Evolutionary conservation across 2,113 vertebrate species (phyloP).

Genomic region (Orthonyx spaldingii): DNA sequence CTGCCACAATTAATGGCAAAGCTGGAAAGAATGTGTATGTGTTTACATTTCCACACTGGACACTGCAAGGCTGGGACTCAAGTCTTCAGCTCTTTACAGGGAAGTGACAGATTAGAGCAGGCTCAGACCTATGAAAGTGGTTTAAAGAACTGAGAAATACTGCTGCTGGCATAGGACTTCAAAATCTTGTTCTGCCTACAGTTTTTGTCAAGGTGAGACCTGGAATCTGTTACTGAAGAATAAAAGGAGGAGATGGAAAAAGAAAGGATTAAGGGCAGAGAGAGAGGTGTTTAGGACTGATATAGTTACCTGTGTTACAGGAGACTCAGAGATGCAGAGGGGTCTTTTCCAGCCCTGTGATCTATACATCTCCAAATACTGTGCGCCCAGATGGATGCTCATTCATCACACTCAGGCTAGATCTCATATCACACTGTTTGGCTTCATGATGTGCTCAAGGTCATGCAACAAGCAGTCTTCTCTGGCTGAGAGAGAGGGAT

Average conservation of each 20-base stretch:
- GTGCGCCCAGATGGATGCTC: background rate
- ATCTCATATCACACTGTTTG: background rate
- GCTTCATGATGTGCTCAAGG: background rate
- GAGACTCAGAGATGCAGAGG: background rate
- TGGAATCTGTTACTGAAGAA: background rate
- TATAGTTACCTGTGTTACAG: background rate
- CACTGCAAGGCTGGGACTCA: background rate
- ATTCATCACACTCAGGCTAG: background rate
- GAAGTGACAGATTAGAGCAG: background rate
- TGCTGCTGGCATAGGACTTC: background rate
- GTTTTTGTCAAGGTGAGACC: background rate
- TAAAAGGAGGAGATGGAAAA: background rate
- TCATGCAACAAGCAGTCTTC: background rate
- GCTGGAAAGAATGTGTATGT: background rate
- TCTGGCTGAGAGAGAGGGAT: background rate
- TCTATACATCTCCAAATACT: background rate
- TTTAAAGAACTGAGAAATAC: background rate
- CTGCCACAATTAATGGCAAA: background rate
- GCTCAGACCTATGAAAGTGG: background rate
- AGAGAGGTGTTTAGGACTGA: background rate
- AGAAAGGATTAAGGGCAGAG: background rate
- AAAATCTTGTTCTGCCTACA: background rate
- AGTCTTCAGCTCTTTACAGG: background rate
- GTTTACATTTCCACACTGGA: background rate
- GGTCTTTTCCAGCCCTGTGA: background rate